Conservation (phyloP, 2,888 invertebrate species). For the Lasius platythorax region DNA sequence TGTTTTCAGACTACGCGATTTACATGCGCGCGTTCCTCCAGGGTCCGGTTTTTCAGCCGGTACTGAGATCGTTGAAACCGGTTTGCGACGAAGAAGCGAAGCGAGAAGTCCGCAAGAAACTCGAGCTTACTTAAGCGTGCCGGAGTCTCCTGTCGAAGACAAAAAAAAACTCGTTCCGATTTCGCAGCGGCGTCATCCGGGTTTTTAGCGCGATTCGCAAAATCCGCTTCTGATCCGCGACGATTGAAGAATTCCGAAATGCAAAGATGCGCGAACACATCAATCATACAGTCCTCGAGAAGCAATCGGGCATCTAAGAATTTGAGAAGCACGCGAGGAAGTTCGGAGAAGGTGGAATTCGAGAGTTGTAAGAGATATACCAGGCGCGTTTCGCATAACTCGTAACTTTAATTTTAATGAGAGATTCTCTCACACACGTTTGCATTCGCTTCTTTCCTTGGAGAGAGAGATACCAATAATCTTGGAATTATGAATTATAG, state of each 20-base stretch:
- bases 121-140: neutral
- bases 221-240: neutral
- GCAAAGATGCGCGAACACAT: neutral
- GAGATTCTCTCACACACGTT: neutral
- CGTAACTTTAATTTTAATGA: slow-evolving; percentile 9
- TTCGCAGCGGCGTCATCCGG: neutral
- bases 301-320: neutral
- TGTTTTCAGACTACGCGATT: neutral
- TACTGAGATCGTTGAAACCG: slow-evolving; percentile 43
- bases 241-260: neutral
- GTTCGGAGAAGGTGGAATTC: neutral
- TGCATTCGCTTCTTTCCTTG: neutral
- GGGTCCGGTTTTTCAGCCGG: slow-evolving; percentile 37
- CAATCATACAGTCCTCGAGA: no score
- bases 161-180: slow-evolving; percentile 19
- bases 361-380: neutral
- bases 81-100: slow-evolving; percentile 41
- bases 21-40: neutral
- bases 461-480: neutral
- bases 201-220: neutral
- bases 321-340: neutral
- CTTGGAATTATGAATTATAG: neutral
- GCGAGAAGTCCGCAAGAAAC: slow-evolving; percentile 31
- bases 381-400: neutral
- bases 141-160: neutral